Evolutionary conservation across 35 echinoderm and acorn worm genomes (phyloP).

Genomic region (Heliocidaris tuberculata): DNA sequence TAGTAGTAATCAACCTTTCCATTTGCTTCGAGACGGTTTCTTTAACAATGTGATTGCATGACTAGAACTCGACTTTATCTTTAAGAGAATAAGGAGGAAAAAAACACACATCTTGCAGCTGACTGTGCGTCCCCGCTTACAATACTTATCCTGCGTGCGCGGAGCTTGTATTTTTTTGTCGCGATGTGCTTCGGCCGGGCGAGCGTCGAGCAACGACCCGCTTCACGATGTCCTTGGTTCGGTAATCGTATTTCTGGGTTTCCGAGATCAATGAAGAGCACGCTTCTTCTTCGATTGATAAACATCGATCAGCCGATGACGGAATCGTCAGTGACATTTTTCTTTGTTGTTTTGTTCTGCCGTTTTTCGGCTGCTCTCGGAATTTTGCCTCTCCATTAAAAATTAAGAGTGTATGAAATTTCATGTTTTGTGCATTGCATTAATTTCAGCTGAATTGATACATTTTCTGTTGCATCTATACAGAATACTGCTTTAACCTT

Average conservation of each 20-base stretch:
- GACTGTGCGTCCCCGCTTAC: neutral
- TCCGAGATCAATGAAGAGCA: constrained; percentile 16
- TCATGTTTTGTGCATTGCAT: neutral
- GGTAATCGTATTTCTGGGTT: neutral
- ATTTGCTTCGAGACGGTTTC: neutral
- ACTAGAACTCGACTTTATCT: neutral
- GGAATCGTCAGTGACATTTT: neutral
- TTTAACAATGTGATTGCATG: neutral
- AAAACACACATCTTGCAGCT: neutral
- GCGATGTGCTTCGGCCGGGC: neutral
- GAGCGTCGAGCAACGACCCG: neutral
- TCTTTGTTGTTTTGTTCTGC: neutral
- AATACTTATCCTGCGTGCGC: neutral
- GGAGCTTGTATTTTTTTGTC: neutral
- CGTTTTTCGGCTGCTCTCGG: neutral
- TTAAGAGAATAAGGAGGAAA: neutral
- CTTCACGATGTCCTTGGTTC: neutral
- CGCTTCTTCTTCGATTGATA: constrained; percentile 21
- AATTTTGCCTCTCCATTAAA: neutral
- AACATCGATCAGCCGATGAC: constrained; percentile 30
- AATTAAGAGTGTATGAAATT: neutral
- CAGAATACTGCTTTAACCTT: no score
- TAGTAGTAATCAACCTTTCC: neutral
- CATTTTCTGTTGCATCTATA: no score
- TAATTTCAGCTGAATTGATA: neutral